phyloP scores from a whole-genome alignment of 1,140 invertebrate genomes.

The Trichonephila clavata region DNA sequence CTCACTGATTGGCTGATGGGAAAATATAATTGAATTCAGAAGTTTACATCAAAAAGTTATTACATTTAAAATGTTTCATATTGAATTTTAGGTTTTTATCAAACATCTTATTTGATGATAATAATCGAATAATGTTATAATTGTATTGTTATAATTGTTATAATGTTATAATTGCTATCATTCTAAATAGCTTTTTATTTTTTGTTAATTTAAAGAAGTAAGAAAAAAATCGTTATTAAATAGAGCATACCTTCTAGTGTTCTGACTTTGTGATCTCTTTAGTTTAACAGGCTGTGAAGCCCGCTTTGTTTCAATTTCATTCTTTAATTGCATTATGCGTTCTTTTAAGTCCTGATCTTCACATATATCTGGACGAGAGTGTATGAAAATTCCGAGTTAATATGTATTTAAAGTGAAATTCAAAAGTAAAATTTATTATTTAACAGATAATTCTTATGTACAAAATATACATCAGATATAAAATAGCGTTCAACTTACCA shows the following conservation, averaged over 20 bases:
- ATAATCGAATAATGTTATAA: no score
- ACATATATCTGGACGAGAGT: slow-evolving; percentile 86
- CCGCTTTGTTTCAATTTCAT: slow-evolving; percentile 91
- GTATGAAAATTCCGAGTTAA: background rate
- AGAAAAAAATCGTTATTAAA: background rate
- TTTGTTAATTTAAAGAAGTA: background rate
- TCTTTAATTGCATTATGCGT: slow-evolving; percentile 92
- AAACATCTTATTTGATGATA: no score
- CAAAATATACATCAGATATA: no score
- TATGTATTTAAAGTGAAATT: background rate
- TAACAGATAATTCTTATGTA: no score
- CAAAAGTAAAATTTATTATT: no score
- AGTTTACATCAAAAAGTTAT: no score
- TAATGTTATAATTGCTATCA: no score
- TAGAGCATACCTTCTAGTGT: slow-evolving; percentile 79
- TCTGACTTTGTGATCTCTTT: slow-evolving; percentile 80
- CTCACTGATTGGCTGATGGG: slow-evolving; percentile 89
- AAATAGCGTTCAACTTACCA: slow-evolving; percentile 81
- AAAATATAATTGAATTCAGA: background rate
- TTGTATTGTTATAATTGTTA: no score
- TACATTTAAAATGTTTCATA: no score
- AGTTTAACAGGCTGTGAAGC: slow-evolving; percentile 79
- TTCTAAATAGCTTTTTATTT: no score
- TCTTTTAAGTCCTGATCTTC: slow-evolving; percentile 96
- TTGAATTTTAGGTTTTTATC: no score